Evolutionary conservation across 92 coral and sea anemone species (phyloP).

Genomic region (Bergia puertoricense): DNA sequence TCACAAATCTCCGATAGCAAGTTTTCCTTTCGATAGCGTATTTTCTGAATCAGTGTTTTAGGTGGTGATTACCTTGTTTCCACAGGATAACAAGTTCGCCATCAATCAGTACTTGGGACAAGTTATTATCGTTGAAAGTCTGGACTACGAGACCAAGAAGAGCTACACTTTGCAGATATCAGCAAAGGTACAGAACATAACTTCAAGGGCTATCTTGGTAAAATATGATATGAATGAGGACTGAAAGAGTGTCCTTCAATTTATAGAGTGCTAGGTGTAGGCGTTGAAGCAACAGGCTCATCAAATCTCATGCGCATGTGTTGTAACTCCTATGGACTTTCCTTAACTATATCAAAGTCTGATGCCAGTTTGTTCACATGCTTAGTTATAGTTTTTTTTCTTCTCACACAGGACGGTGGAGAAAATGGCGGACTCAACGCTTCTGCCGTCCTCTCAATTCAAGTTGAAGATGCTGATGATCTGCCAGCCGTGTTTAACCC

Average conservation of each 20-base stretch:
- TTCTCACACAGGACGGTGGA: slow-evolving; percentile 74
- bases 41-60: neutral
- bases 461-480: slow-evolving; percentile 81
- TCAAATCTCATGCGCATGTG: no score
- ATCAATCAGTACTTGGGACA: neutral
- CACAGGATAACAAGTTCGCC: neutral
- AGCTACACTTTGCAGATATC: slow-evolving; percentile 73
- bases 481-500: slow-evolving; percentile 85
- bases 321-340: no score
- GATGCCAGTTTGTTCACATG: neutral
- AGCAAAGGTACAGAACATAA: slow-evolving; percentile 64
- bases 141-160: slow-evolving; percentile 80
- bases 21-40: no score
- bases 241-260: neutral
- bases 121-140: neutral
- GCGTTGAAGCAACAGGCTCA: neutral
- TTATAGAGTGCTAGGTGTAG: no score
- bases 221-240: neutral
- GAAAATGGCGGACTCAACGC: slow-evolving; percentile 56
- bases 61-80: neutral
- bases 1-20: no score
- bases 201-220: neutral
- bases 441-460: slow-evolving; percentile 57
- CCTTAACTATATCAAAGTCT: no score
- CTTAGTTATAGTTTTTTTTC: neutral